phyloP scores from a whole-genome alignment of 1,140 invertebrate genomes.

The Dryas iulia region DNA sequence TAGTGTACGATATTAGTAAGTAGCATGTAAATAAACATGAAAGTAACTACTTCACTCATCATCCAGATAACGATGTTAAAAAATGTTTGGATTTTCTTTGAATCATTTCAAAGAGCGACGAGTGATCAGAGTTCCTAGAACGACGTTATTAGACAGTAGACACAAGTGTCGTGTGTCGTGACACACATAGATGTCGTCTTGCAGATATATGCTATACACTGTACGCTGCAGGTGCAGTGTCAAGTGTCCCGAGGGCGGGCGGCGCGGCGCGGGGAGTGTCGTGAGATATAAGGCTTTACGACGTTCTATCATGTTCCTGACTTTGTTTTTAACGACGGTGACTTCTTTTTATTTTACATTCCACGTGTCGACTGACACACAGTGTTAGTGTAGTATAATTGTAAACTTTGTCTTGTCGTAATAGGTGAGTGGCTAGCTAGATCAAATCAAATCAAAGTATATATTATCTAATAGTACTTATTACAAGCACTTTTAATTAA shows the following conservation, averaged over 20 bases:
- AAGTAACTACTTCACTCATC: background rate
- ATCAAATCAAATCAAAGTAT: no score
- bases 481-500: no score
- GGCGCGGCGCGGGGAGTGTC: background rate
- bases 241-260: background rate
- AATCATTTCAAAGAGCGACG: background rate
- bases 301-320: background rate
- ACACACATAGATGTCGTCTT: background rate
- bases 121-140: background rate
- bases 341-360: background rate
- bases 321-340: slow-evolving; percentile 9
- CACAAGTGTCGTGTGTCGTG: background rate
- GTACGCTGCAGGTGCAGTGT: background rate
- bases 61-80: background rate
- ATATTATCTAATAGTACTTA: no score
- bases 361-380: background rate
- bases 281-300: background rate
- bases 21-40: background rate
- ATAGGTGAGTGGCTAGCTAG: no score
- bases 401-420: background rate
- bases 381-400: background rate
- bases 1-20: no score
- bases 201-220: background rate
- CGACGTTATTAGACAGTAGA: background rate
- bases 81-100: background rate